Evolutionary conservation across 2,797 vertebrate species (phyloP), one percentile per base, ranked within the genome.

Genomic region (Sebastes diaconus): DNA sequence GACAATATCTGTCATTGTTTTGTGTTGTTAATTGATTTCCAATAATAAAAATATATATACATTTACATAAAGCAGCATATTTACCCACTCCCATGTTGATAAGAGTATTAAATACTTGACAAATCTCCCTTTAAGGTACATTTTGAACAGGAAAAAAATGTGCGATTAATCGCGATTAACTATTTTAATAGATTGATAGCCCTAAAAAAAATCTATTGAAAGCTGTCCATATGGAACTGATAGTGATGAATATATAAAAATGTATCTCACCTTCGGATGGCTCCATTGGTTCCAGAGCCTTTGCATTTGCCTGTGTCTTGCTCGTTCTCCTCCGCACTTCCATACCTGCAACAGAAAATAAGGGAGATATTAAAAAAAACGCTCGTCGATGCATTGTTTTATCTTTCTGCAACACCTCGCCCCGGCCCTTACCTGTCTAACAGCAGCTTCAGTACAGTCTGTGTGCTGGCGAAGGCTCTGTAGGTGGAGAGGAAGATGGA

Each of bases 401-500:
- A 3, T 8, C 6, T 58, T 6, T 5, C 18, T 34, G 20, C 18
- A 61, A 16, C 29, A 25, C 12, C 12, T 59, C 4, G 1, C 7
- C 58, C 10, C 14, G 4, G 1, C 73, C 93, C 81, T 84, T 86
- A 99, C 98, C 95, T 96, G 94, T 97, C 96, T 12, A 99, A 95
- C 69, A 99, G 96, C 57, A 98, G 93, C 61, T 96, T 95, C 86
- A 99, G 91, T 1, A 99, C 98, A 25, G 95, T 95, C 87, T 94
- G 96, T 2, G 97, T 96, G 87, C 96, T 95, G 81, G 98, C 90
- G 67, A 99, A 99, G 39, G 97, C 96, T 71, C 97, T 95, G 93
- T 98, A 99, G 0, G 98, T 99, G 77, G 98, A 98, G 64, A 99
- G 94, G 88, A 99, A 99, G 94, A 98, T 97, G 94, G 97, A 98